Evolutionary conservation across 2,888 invertebrate genomes (phyloP), one percentile per base, ranked within the genome.

Genomic region (Rhogogaster chlorosoma): DNA sequence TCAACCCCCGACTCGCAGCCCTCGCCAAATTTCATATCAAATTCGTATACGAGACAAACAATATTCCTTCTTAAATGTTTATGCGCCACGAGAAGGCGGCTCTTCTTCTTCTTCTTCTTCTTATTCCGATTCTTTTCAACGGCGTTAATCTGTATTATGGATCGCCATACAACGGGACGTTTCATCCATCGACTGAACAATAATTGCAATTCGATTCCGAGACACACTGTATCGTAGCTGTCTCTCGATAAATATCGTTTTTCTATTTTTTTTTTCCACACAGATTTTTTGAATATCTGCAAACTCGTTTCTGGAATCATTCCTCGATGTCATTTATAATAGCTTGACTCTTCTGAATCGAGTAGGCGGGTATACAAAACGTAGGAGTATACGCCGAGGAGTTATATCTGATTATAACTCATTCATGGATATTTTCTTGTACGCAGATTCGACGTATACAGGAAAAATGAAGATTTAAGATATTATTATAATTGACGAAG

Each of bases 21-120:
- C 45, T 12, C 10, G 45, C 45, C 45, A 45, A 45, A 45, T 45
- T 29, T 53, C 32, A 57, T 22, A 80, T 80, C 38, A 61, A 80
- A 80, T 80, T 64, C 61, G 22, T 75, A 57, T n/a, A 12, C 80
- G 80, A 80, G 80, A 80, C 61, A 61, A 80, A 80, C 80, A 80
- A 61, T 80, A 61, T 80, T 32, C 18, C 6, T 61, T 32, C 36
- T 78, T 29, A 29, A 80, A 80, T 80, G 80, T 80, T 80, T 80
- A 80, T 80, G 32, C 26, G 45, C 10, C 26, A 12, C 10, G 61
- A 57, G n/a, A 22, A 57, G 61, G 12, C 10, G 53, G 38, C 9
- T 38, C 38, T 0, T 53, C 53, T n/a, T 53, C 6, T 45, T 45
- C 42, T 9, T n/a, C n/a, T 6, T 53, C n/a, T 49, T 49, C n/a